phyloP scores from a whole-genome alignment of 2,888 invertebrate species.

The Macroteleia sp. region DNA sequence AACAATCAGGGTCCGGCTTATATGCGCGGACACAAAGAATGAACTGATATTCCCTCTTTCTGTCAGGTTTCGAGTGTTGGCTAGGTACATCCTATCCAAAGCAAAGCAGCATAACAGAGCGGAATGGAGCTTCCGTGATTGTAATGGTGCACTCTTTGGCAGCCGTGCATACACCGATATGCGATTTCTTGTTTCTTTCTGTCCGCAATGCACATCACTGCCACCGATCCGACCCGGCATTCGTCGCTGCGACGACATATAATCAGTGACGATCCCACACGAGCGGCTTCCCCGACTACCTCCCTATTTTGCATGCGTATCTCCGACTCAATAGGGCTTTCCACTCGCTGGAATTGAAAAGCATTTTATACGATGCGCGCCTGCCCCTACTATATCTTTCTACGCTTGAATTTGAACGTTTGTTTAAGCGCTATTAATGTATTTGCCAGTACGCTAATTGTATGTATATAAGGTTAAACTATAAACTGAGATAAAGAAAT shows the following conservation, averaged over 20 bases:
- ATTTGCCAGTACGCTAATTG: slow-evolving; percentile 45
- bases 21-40: slow-evolving; percentile 74
- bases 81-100: neutral
- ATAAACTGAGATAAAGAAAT: too few species aligned
- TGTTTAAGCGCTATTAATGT: slow-evolving; percentile 36
- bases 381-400: slow-evolving; percentile 52
- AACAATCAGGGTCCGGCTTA: slow-evolving; percentile 78
- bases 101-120: too few species aligned
- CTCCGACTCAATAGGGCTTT: slow-evolving; percentile 77
- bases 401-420: slow-evolving; percentile 19
- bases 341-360: slow-evolving; percentile 79
- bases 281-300: slow-evolving; percentile 21
- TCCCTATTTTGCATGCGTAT: slow-evolving; percentile 77
- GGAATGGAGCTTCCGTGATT: neutral
- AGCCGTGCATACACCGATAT: slow-evolving; percentile 15
- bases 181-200: slow-evolving; percentile 50
- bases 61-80: slow-evolving; percentile 5
- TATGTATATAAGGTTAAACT: slow-evolving; percentile 49
- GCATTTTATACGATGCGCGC: slow-evolving; percentile 76
- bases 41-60: slow-evolving; percentile 61
- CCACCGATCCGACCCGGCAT: slow-evolving; percentile 32
- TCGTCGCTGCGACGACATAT: slow-evolving; percentile 55
- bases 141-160: slow-evolving; percentile 50
- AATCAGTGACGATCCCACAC: slow-evolving; percentile 63
- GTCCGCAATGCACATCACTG: slow-evolving; percentile 28